A percentile compares a stretch with the other conserved stretches of the same genome.
Evolutionary conservation across 1,140 invertebrate genomes (phyloP).

Genomic region (Caenorhabditis tropicalis): DNA sequence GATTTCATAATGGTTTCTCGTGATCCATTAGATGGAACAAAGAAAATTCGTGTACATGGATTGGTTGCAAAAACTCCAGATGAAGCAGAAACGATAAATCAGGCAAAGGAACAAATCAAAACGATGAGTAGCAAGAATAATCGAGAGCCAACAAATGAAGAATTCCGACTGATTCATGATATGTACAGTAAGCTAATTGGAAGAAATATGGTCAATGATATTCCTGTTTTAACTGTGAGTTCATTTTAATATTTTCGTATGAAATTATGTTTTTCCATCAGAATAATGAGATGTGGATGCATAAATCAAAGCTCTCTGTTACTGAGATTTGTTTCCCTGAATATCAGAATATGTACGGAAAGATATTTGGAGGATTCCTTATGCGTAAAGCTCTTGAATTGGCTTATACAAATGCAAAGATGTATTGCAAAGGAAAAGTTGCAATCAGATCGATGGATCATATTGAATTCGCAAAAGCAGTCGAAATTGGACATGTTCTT

Average conservation of each 20-base stretch:
- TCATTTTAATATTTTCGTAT: not conserved
- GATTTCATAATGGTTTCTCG: constrained; percentile 78
- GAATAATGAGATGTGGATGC: constrained; percentile 78
- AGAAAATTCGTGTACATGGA: constrained; percentile 72
- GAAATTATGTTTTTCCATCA: constrained; percentile 69
- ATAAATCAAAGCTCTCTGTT: constrained; percentile 77
- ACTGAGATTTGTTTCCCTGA: constrained; percentile 79
- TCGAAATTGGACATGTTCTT: constrained; percentile 81
- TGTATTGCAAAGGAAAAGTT: constrained; percentile 74
- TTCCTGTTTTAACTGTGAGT: not conserved
- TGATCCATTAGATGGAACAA: constrained; percentile 11
- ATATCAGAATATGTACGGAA: constrained; percentile 82
- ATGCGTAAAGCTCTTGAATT: constrained; percentile 82
- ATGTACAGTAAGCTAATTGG: constrained; percentile 13
- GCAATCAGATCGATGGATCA: constrained; percentile 78
- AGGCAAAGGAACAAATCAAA: constrained; percentile 53
- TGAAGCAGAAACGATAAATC: constrained; percentile 77
- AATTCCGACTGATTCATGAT: constrained; percentile 75
- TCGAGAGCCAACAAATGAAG: constrained; percentile 78
- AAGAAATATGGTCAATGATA: constrained; percentile 27
- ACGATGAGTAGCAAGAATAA: constrained; percentile 68
- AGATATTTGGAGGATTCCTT: constrained; percentile 84
- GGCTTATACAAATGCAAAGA: constrained; percentile 78
- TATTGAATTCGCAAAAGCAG: constrained; percentile 79
- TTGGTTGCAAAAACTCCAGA: constrained; percentile 77